Conservation (phyloP, 2,888 invertebrate genomes). For the Thera britannica region DNA sequence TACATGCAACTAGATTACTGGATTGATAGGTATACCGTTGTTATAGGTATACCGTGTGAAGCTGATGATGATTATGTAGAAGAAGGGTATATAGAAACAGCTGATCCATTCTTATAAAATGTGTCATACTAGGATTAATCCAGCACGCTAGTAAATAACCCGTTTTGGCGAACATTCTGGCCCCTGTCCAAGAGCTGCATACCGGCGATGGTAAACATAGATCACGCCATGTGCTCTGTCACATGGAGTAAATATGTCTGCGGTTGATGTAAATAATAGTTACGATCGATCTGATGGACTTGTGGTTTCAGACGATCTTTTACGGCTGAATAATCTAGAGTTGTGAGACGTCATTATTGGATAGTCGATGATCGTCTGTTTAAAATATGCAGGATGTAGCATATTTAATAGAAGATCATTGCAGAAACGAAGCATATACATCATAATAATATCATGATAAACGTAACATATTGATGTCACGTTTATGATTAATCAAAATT, state of each 20-base stretch:
- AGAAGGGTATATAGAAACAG: too few species aligned
- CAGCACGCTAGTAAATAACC: constrained; percentile 66
- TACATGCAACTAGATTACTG: too few species aligned
- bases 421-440: too few species aligned
- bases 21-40: too few species aligned
- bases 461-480: too few species aligned
- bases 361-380: not conserved
- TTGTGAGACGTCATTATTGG: not conserved
- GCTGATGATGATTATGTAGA: too few species aligned
- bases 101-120: constrained; percentile 10
- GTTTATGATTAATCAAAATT: too few species aligned
- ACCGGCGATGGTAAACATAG: constrained; percentile 57
- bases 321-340: not conserved
- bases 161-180: constrained; percentile 65
- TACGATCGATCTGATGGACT: not conserved
- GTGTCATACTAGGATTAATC: constrained; percentile 44
- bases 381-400: too few species aligned
- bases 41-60: too few species aligned
- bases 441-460: too few species aligned
- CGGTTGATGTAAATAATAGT: not conserved
- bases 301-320: not conserved
- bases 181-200: constrained; percentile 60
- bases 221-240: constrained; percentile 62
- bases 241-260: constrained; percentile 39
- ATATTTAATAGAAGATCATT: too few species aligned